Conservation (phyloP, 2,113 vertebrate genomes). For the Microcebus murinus region DNA sequence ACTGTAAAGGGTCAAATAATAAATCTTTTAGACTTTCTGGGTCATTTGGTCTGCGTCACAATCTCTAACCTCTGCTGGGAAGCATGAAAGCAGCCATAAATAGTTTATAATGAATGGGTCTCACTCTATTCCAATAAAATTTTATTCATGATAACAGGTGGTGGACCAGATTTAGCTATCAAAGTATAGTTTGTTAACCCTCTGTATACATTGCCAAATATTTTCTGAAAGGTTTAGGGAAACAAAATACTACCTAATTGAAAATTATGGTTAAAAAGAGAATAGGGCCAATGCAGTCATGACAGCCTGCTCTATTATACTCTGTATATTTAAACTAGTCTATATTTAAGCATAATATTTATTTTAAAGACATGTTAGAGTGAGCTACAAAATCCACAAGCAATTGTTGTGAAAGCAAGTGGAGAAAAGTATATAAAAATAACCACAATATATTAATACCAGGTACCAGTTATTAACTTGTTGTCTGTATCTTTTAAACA, state of each 20-base stretch:
- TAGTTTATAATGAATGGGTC: not conserved
- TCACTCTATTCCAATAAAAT: not conserved
- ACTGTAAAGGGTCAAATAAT: not conserved
- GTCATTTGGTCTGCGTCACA: not conserved
- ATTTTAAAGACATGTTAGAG: not conserved
- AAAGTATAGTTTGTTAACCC: not conserved
- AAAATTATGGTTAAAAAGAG: not conserved
- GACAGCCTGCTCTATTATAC: not conserved
- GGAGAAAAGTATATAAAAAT: not conserved
- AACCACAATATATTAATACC: not conserved
- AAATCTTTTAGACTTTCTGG: not conserved
- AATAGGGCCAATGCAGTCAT: not conserved
- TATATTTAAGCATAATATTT: not conserved
- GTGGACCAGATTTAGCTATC: not conserved
- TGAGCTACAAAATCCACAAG: not conserved
- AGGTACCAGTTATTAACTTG: not conserved
- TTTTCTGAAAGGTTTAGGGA: fast-evolving
- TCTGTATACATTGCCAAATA: not conserved
- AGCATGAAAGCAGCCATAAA: not conserved
- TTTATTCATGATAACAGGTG: not conserved
- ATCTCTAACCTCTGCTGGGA: not conserved
- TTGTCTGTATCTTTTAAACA: not conserved
- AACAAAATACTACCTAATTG: not conserved
- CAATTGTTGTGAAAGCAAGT: not conserved
- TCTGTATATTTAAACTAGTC: not conserved